Evolutionary conservation across 2,888 invertebrate species (phyloP), one percentile per base, ranked within the genome.

Genomic region (Limenitis arthemis): DNA sequence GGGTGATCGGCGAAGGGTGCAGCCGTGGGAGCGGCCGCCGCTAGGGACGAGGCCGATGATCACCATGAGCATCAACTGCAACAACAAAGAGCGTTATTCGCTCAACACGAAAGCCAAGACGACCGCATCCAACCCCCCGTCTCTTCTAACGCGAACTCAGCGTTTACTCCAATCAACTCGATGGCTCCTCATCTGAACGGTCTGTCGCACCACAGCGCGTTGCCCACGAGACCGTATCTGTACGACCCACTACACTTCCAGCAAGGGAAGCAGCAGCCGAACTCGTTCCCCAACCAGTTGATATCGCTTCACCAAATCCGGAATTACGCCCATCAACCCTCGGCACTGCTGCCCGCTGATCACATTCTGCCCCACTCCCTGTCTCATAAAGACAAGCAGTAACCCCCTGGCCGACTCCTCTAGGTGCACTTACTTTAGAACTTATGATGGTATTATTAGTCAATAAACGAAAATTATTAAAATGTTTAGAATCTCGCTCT

Each of bases 221-320:
- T 92, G 68, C 90, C 91, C 20, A 90, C 91, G 62, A 87, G 94
- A 74, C 93, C 95, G 58, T 96, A 95, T 86, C 92, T 97, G 63
- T 98, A 98, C 86, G 97, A 97, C 77, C 95, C 97, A 50, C 90
- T 97, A 70, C 94, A 94, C 76, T 95, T 97, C 87, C 94, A 94
- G 72, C 92, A 91, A 75, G 79, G 79, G 56, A 90, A 89, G 66
- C 87, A 86, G 69, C 86, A 86, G 69, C 88, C 91, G 1, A 88
- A 90, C 61, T 90, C 91, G 53, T 96, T 97, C 81, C 96, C 96
- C 55, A 96, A 96, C 78, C 96, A 97, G 81, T 88, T 97, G 83
- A 97, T 97, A 80, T 96, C 97, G 65, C 89, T 98, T 64, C 97
- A 98, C 83, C 97, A 98, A 87, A 98, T 98, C 72, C 91, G 97